Percentiles rank a stretch among this genome's conserved stretches.
These are phyloP conservation scores for Novumbra hubbsi DNA, from an alignment of 2,797 vertebrate genomes.

Conservation along the genomic window DNA sequence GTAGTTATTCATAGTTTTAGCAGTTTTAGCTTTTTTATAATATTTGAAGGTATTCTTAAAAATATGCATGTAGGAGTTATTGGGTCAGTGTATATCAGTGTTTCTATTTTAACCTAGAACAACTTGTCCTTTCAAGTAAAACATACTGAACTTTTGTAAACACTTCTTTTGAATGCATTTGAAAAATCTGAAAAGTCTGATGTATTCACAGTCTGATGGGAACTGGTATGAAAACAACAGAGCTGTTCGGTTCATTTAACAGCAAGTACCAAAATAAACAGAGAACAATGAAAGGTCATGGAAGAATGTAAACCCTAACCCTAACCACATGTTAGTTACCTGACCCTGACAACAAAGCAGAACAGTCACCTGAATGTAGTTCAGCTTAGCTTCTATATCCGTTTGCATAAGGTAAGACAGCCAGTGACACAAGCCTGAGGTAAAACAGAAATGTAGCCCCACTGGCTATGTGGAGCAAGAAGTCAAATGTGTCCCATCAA, in stretches of 20 bases:
- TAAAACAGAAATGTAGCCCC: conserved; percentile 15
- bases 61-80: too few species aligned
- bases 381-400: conserved; percentile 22
- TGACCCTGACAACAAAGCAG: not conserved
- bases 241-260: not conserved
- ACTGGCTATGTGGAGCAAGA: conserved; percentile 40
- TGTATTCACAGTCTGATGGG: too few species aligned
- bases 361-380: conserved; percentile 22
- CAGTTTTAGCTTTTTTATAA: too few species aligned
- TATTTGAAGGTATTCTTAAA: too few species aligned
- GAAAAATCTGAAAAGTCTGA: too few species aligned
- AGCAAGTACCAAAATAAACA: conserved; percentile 2
- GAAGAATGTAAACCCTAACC: conserved; percentile 37
- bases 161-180: too few species aligned
- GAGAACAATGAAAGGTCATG: not conserved
- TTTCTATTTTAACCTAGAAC: too few species aligned
- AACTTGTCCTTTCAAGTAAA: too few species aligned
- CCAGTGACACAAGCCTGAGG: conserved; percentile 28
- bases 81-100: too few species aligned
- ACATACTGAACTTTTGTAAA: too few species aligned
- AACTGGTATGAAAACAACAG: not conserved
- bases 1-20: too few species aligned
- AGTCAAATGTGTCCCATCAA: conserved; percentile 26
- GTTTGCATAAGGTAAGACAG: conserved; percentile 28
- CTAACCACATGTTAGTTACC: not conserved